These are phyloP conservation scores for Philereme transversata DNA, from an alignment of 2,888 invertebrate genomes.

Conservation along the genomic window DNA sequence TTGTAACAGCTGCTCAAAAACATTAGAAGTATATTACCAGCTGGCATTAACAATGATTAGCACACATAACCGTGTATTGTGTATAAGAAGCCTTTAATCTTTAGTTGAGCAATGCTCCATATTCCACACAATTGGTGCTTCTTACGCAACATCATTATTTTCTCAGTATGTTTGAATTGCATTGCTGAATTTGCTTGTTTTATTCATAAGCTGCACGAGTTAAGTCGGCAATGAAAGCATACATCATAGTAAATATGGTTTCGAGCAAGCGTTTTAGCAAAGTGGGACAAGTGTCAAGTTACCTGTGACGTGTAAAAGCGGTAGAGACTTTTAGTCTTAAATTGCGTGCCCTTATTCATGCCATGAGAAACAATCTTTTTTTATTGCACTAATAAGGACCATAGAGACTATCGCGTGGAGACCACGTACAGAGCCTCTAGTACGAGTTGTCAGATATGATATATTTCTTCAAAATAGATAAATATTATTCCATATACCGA, in stretches of 20 bases:
- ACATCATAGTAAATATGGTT: constrained; percentile 13
- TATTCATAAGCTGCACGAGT: constrained; percentile 3
- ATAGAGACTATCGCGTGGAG: too few relatives aligned
- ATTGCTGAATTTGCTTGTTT: constrained; percentile 13
- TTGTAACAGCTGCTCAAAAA: neutral
- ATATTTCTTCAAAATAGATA: too few relatives aligned
- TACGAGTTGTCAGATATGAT: too few relatives aligned
- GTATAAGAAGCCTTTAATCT: constrained; percentile 6
- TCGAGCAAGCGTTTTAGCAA: constrained; percentile 24
- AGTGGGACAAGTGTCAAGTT: too few relatives aligned
- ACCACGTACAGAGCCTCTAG: too few relatives aligned
- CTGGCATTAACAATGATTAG: constrained; percentile 24
- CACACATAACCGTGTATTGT: constrained; percentile 5
- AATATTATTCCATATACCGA: too few relatives aligned
- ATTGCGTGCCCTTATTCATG: too few relatives aligned
- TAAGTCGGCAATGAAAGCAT: constrained; percentile 7
- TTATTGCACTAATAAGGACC: too few relatives aligned
- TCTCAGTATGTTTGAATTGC: constrained; percentile 6
- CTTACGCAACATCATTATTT: constrained; percentile 27
- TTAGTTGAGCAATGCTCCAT: constrained; percentile 50
- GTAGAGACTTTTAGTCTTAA: too few relatives aligned
- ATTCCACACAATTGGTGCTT: constrained; percentile 41
- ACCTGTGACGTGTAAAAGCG: too few relatives aligned
- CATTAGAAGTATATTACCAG: constrained; percentile 3
- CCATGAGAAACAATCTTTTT: too few relatives aligned